These are phyloP conservation scores for Rostratula benghalensis DNA, from an alignment of 2,113 vertebrate genomes.

Conservation along the genomic window DNA sequence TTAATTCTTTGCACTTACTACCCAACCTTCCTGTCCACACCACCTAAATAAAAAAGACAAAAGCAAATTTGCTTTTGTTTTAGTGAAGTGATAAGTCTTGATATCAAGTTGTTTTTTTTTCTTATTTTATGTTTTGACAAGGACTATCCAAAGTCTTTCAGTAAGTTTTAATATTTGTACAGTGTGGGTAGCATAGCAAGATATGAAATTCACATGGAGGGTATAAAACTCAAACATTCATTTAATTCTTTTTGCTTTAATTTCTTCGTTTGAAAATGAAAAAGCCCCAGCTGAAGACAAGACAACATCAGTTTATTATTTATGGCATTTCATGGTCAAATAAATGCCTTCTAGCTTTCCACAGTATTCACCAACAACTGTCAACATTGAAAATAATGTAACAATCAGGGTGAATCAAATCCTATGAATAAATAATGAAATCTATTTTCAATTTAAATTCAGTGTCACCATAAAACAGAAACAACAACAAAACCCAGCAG, in stretches of 20 bases:
- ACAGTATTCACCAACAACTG: slow-evolving; percentile 21
- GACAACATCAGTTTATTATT: slow-evolving; percentile 29
- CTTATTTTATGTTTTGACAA: background rate
- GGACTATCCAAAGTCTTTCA: background rate
- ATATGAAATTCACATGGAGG: background rate
- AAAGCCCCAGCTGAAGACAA: background rate
- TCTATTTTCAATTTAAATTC: slow-evolving; percentile 51
- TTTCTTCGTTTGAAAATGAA: slow-evolving; percentile 9
- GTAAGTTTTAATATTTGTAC: background rate
- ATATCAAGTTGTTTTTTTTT: background rate
- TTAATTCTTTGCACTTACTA: background rate
- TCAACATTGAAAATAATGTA: slow-evolving; percentile 42
- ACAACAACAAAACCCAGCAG: background rate
- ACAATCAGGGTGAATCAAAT: slow-evolving; percentile 53
- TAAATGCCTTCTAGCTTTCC: slow-evolving; percentile 31
- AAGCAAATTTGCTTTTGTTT: background rate
- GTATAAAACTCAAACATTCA: background rate
- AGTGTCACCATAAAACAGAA: slow-evolving; percentile 2
- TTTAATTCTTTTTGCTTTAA: background rate
- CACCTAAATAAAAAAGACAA: background rate
- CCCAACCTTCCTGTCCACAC: background rate
- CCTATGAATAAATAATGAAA: slow-evolving; percentile 61
- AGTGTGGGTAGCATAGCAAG: background rate
- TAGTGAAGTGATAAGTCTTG: background rate
- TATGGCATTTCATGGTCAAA: slow-evolving; percentile 51